A percentile compares a stretch with the other conserved stretches of the same genome.
Conservation (phyloP, 2,113 vertebrate genomes). For the Pteruthius melanotis region DNA sequence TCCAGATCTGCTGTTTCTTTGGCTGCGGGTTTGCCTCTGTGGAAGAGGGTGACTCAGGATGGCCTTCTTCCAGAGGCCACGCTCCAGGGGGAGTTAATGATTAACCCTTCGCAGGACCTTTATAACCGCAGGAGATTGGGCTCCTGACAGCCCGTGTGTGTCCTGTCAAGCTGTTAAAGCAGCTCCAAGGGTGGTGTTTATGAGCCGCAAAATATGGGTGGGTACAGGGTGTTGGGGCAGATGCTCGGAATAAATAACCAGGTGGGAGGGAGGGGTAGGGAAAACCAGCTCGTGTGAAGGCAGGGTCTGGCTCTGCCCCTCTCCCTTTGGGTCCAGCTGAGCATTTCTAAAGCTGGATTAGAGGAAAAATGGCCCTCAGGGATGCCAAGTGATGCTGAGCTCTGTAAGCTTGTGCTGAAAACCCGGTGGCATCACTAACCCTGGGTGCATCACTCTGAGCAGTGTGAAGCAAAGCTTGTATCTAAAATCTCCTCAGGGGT, state of each 20-base stretch:
- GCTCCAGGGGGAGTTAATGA: slow-evolving; percentile 4
- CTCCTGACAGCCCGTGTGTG: not conserved
- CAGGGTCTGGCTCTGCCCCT: not conserved
- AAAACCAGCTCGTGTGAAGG: not conserved
- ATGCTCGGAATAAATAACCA: not conserved
- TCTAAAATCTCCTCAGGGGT: not conserved
- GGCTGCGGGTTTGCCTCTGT: not conserved
- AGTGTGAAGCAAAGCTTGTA: not conserved
- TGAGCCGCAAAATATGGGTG: not conserved
- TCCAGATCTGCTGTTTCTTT: not conserved
- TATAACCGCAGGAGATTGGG: not conserved
- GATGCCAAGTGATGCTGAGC: not conserved
- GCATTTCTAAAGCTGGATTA: not conserved
- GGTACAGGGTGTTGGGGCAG: not conserved
- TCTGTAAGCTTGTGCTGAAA: not conserved
- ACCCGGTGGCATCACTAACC: accelerated
- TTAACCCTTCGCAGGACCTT: slow-evolving; percentile 2
- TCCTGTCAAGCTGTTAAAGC: not conserved
- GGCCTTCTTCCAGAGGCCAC: not conserved
- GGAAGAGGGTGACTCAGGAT: not conserved
- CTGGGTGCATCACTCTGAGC: not conserved
- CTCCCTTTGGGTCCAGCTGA: not conserved
- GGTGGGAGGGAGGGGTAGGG: not conserved
- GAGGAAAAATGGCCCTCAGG: not conserved
- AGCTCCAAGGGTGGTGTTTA: not conserved